Evolutionary conservation across 2,797 vertebrate genomes (phyloP).

Genomic region (Enoplosus armatus): DNA sequence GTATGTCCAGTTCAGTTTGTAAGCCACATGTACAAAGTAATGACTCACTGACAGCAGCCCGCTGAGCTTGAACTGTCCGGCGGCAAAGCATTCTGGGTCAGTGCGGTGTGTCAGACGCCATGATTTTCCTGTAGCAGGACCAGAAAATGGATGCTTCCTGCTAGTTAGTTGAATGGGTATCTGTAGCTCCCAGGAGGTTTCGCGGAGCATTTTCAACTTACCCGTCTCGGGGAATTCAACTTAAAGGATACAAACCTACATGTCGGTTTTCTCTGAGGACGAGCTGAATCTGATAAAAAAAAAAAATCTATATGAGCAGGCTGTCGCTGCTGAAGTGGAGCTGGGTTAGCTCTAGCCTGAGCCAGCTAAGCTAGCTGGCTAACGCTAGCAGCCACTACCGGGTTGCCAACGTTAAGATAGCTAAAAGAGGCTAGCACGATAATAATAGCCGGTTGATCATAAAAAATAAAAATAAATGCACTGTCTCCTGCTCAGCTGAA

Average conservation of each 20-base stretch:
- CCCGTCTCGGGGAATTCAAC: accelerated
- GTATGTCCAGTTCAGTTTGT: background rate
- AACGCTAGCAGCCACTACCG: constrained; percentile 33
- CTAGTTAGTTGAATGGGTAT: constrained; percentile 7
- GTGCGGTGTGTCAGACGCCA: constrained; percentile 66
- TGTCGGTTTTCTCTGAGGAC: background rate
- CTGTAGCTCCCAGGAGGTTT: background rate
- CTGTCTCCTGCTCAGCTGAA: background rate
- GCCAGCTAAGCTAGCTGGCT: constrained; percentile 45
- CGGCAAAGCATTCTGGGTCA: constrained; percentile 71
- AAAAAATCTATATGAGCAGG: background rate
- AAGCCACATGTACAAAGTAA: background rate
- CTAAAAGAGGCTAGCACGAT: constrained; percentile 45
- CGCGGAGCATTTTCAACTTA: background rate
- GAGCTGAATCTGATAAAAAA: too few species aligned
- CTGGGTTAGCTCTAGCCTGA: constrained; percentile 28
- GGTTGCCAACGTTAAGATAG: constrained; percentile 28
- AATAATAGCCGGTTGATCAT: constrained; percentile 26
- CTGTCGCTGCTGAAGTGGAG: constrained; percentile 10
- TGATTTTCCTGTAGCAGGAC: constrained; percentile 65
- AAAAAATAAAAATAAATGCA: background rate
- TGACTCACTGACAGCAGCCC: background rate
- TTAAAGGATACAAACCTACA: background rate
- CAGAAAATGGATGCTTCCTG: constrained; percentile 79
- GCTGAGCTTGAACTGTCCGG: background rate